These are phyloP conservation scores for Acrocephalus kingi DNA, from an alignment of 2,113 vertebrate species.

Conservation along the genomic window DNA sequence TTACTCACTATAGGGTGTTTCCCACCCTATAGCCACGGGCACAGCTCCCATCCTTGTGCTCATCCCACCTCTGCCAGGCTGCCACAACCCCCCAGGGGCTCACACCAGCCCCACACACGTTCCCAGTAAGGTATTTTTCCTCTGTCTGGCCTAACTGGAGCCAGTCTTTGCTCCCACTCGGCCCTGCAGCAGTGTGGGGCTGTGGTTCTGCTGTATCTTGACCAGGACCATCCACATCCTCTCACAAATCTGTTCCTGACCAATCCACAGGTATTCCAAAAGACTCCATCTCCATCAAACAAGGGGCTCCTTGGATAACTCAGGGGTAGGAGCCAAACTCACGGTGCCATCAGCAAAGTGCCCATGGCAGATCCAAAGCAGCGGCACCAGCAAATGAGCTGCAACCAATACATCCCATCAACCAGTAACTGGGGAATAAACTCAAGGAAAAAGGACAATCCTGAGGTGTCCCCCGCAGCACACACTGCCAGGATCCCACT, in stretches of 20 bases:
- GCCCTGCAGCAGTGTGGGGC: accelerated
- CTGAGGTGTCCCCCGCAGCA: no score
- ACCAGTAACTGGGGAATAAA: accelerated
- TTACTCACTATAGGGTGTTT: accelerated
- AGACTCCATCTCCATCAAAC: neutral
- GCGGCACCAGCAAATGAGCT: accelerated
- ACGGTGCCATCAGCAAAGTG: no score
- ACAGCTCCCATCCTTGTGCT: neutral
- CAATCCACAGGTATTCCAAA: accelerated
- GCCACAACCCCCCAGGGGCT: neutral
- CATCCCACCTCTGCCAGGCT: neutral
- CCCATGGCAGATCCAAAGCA: accelerated
- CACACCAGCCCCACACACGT: accelerated
- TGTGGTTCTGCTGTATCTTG: accelerated
- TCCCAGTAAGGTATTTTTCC: neutral
- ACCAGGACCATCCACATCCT: neutral
- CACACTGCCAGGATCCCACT: neutral
- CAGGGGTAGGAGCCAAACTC: neutral
- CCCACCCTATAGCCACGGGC: accelerated
- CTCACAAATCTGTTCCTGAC: neutral
- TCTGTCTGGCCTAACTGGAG: neutral
- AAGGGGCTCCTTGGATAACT: accelerated
- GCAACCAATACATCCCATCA: accelerated
- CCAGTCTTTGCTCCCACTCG: accelerated
- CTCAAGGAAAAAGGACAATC: neutral